phyloP scores from a whole-genome alignment of 1,140 invertebrate species.

The Brachionus calyciflorus region DNA sequence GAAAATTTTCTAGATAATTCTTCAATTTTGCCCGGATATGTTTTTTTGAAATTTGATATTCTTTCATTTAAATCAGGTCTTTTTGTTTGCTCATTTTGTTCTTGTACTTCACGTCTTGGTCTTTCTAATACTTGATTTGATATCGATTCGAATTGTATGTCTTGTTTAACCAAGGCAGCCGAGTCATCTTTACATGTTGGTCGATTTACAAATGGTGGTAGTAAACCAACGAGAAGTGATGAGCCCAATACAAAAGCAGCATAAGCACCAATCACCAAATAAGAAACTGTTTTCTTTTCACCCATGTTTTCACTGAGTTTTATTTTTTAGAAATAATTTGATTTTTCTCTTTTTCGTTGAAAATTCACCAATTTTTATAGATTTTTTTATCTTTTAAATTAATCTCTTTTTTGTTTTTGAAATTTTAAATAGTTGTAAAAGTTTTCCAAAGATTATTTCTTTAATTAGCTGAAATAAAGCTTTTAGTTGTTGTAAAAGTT shows the following conservation, averaged over 20 bases:
- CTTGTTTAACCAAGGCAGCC: too few relatives aligned
- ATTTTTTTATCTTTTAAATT: too few relatives aligned
- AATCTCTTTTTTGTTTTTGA: too few relatives aligned
- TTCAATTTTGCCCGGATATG: neutral
- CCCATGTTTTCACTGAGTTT: neutral
- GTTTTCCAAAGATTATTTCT: neutral
- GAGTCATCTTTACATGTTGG: slow-evolving; percentile 11
- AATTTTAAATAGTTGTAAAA: too few relatives aligned
- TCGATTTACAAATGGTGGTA: slow-evolving; percentile 38
- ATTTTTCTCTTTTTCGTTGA: neutral
- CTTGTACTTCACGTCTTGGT: neutral
- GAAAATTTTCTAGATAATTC: neutral
- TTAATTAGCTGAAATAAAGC: neutral
- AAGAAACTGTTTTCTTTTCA: slow-evolving; percentile 24
- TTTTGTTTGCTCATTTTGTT: neutral
- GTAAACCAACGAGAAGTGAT: slow-evolving; percentile 21
- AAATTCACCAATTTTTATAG: neutral
- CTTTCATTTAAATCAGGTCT: neutral
- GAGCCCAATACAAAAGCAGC: neutral
- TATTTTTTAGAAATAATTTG: neutral
- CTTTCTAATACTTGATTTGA: neutral
- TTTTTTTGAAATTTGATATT: neutral
- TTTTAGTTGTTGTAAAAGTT: neutral
- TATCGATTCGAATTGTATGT: neutral
- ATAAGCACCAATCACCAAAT: neutral